Evolutionary conservation across 2,113 vertebrate species (phyloP), one percentile per base, ranked within the genome.

Genomic region (Stigmatopora argus): DNA sequence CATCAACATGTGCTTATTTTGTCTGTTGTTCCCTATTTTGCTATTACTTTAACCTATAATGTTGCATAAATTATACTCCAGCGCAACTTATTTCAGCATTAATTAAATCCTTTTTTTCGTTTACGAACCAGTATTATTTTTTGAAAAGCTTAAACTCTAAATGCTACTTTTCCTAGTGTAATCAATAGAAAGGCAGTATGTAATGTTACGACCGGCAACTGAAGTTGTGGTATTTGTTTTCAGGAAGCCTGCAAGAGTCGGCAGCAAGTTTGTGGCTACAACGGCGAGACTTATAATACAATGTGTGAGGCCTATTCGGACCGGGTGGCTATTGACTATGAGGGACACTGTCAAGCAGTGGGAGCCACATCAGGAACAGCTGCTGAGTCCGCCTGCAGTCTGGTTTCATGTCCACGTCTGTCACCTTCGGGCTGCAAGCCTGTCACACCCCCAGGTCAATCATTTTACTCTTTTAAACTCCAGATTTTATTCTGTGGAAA

Each of bases 261-360:
- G 1, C 88, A 91, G 60, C 90, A 90, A 0, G 86, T 98, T 0
- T 99, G 97, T 0, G 96, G 95, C 1, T 95, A 99, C 26, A 94
- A 95, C 0, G 93, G 96, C 0, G 95, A 98, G 67, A 97, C 93
- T 7, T 99, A 96, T 79, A 63, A 75, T 52, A 97, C 92, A 0
- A 83, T 95, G 65, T 99, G 97, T 0, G 93, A 93, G 0, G 97
- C 97, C 70, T 96, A 93, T 69, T 89, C 95, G 0, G 90, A 95
- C 49, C 95, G 97, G 0, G 92, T 98, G 64, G 93, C 95, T 0
- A 78, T 97, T 1, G 97, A 99, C 78, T 99, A 99, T 71, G 41
- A 68, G 0, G 94, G 93, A 0, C 84, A 67, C 53, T 99, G 97
- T 72, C 93, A 94, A 58, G 94, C 95, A 0, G 92, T 98, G 0